Evolutionary conservation across 2,113 vertebrate species (phyloP).

Genomic region (Scopus umbretta): DNA sequence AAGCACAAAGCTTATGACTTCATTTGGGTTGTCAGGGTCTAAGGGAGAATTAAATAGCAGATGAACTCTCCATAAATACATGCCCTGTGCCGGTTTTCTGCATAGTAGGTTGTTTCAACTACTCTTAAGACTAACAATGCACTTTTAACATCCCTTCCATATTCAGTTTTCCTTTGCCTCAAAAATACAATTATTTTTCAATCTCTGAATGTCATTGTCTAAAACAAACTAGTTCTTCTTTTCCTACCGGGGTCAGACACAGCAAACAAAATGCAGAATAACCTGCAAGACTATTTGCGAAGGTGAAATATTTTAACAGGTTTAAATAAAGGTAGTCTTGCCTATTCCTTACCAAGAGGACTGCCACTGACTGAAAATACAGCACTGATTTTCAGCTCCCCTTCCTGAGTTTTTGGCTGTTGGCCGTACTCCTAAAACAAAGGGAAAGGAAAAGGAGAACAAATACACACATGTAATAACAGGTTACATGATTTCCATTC

Average conservation of each 20-base stretch:
- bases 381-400: slow-evolving; percentile 91
- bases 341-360: slow-evolving; percentile 82
- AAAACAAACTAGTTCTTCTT: not conserved
- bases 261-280: not conserved
- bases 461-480: slow-evolving; percentile 51
- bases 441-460: slow-evolving; percentile 61
- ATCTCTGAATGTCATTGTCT: not conserved
- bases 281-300: not conserved
- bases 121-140: not conserved
- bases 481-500: not conserved
- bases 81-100: not conserved
- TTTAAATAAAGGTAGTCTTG: not conserved
- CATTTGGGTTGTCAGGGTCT: not conserved
- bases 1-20: not conserved
- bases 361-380: slow-evolving; percentile 90
- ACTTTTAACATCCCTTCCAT: not conserved
- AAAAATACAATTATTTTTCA: not conserved
- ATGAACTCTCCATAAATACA: not conserved
- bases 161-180: not conserved
- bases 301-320: not conserved
- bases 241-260: not conserved
- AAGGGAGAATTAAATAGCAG: not conserved
- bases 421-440: slow-evolving; percentile 81
- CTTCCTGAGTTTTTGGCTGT: slow-evolving; percentile 85
- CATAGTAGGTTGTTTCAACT: not conserved